Percentiles rank a stretch among this genome's conserved stretches.
These are phyloP conservation scores for Setipinna tenuifilis DNA, from an alignment of 2,797 vertebrate genomes.

Conservation along the genomic window DNA sequence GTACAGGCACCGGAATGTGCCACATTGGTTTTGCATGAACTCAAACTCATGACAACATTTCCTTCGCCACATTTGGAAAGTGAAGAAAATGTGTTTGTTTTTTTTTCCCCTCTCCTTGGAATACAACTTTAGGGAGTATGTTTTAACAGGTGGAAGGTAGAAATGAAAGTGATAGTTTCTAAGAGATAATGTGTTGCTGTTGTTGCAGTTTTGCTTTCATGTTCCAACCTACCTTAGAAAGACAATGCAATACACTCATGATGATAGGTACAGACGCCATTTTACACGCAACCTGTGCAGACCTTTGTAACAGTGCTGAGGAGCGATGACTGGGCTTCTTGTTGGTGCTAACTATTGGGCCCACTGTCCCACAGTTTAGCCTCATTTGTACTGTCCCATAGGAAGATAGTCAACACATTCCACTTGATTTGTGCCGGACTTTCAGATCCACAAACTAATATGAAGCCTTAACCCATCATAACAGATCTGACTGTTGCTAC, in stretches of 20 bases:
- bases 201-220: not conserved
- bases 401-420: constrained; percentile 57
- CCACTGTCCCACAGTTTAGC: constrained; percentile 53
- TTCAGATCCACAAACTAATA: constrained; percentile 69
- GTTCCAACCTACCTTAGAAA: constrained; percentile 23
- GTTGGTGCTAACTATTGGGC: constrained; percentile 72
- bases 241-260: constrained; percentile 50
- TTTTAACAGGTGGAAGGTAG: not conserved
- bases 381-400: constrained; percentile 52
- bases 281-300: constrained; percentile 57
- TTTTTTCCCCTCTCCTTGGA: not conserved
- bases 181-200: not conserved
- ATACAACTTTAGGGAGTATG: not conserved
- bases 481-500: constrained; percentile 72
- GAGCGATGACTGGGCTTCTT: constrained; percentile 53
- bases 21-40: not conserved
- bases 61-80: not conserved
- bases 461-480: constrained; percentile 77
- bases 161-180: not conserved
- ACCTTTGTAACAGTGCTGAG: constrained; percentile 53
- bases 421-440: constrained; percentile 60
- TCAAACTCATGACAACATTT: not conserved
- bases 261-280: constrained; percentile 47
- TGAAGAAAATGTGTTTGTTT: not conserved
- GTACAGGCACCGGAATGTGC: not conserved